These are phyloP conservation scores for Antitype chi DNA, from an alignment of 2,888 invertebrate genomes.

Conservation along the genomic window DNA sequence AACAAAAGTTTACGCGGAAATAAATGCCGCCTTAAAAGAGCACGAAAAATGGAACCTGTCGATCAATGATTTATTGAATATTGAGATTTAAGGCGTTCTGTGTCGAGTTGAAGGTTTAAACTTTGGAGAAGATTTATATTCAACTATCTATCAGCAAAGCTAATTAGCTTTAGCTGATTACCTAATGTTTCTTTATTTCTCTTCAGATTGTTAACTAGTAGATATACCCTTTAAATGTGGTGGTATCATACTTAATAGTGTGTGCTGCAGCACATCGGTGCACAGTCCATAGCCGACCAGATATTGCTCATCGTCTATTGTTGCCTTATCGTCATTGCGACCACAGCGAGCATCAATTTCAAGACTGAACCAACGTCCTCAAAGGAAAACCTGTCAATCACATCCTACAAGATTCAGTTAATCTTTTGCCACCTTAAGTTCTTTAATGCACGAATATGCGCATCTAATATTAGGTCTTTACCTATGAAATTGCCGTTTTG, in stretches of 20 bases:
- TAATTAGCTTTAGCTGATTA: background rate
- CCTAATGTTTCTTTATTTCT: background rate
- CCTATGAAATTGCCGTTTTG: too few species aligned
- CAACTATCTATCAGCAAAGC: background rate
- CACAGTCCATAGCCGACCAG: background rate
- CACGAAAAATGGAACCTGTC: background rate
- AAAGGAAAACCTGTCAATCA: too few species aligned
- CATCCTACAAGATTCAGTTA: background rate
- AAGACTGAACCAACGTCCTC: background rate
- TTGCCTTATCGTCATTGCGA: background rate
- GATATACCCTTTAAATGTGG: background rate
- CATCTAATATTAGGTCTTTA: too few species aligned
- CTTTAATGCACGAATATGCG: background rate
- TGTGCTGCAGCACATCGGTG: background rate
- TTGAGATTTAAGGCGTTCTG: background rate
- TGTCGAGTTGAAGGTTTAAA: background rate
- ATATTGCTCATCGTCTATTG: slow-evolving; percentile 15
- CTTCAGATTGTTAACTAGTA: background rate
- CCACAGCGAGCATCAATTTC: slow-evolving; percentile 2
- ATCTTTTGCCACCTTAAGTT: background rate
- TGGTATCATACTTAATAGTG: background rate
- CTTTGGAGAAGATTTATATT: background rate
- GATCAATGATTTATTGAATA: background rate
- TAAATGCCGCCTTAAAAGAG: background rate
- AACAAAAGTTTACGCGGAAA: slow-evolving; percentile 10